Evolutionary conservation across 30 jellyfish, hydroid and myxozoan species (phyloP), one percentile per base, ranked within the genome.

Genomic region (Mastigias papua): DNA sequence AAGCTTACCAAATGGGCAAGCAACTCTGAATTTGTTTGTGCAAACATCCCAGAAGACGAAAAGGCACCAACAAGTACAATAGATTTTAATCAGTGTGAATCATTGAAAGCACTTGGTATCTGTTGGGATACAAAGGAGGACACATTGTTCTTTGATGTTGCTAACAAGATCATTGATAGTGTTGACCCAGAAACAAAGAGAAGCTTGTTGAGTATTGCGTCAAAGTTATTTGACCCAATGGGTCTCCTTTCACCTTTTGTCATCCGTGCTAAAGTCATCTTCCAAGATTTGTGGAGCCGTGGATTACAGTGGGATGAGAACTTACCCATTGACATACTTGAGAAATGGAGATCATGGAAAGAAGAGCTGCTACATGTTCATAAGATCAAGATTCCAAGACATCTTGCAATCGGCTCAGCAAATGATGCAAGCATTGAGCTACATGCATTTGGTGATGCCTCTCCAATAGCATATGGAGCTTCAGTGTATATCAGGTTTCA

Each of bases 381-480:
- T 42, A 81, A 64, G 10, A 30, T 62, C 67, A 42, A 81, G 73
- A 81, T 63, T 63, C 91, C 91, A 34, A 30, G 65, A 51, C 46
- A 23, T 48, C 11, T 48, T 20, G 9, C 34, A 30, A 20, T 25
- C 16, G 30, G 60, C 48, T 28, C 19, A 37, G 72, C 28, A 1
- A 74, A 19, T 7, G 30, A 21, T 16, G 71, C 20, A 15, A 11
- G 66, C 19, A 37, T 58, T 3, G 89, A 54, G 32, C 10, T 78
- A 5, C 89, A 78, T 78, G 89, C 80, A 20, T 78, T 78, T 78
- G 78, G 66, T 2, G 78, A 78, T 31, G 78, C 89, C 28, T 78
- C 89, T 50, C 64, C 77, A 1, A 78, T 26, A 31, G 0, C 79
- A n/a, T 54, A 57, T 62, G 89, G 89, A 58, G 89, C 89, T 25